A percentile compares a stretch with the other conserved stretches of the same genome.
Conservation (phyloP, 1,140 invertebrate species). For the Brachionus sp. region DNA sequence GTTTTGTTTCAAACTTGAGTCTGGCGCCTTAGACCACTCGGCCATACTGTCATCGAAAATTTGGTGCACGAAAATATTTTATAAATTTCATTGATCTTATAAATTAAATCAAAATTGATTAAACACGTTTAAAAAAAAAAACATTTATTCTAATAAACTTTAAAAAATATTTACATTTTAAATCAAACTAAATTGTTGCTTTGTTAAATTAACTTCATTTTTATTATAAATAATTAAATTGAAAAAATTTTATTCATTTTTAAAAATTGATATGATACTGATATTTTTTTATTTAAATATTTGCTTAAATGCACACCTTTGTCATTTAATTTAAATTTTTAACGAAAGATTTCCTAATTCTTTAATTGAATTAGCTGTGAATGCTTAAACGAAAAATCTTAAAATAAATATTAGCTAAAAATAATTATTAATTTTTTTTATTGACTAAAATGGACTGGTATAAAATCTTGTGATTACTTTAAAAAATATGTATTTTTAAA, state of each 20-base stretch:
- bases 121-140: too few relatives aligned
- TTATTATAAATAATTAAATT: too few relatives aligned
- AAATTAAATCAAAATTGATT: not conserved
- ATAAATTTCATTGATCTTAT: too few relatives aligned
- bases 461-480: not conserved
- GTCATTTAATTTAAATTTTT: not conserved
- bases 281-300: too few relatives aligned
- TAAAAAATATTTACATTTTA: too few relatives aligned
- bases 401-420: not conserved
- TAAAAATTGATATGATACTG: too few relatives aligned
- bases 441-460: not conserved
- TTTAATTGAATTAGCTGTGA: not conserved
- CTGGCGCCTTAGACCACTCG: conserved; percentile 26
- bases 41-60: not conserved
- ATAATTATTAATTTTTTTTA: not conserved
- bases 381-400: not conserved
- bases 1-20: conserved; percentile 16
- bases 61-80: too few relatives aligned
- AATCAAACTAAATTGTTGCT: too few relatives aligned
- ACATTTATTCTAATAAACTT: too few relatives aligned
- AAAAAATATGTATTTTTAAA: not conserved
- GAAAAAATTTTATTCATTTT: too few relatives aligned
- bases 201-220: too few relatives aligned
- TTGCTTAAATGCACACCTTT: too few relatives aligned
- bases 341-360: not conserved